A percentile compares a stretch with the other conserved stretches of the same genome.
Conservation (phyloP, 2,113 vertebrate genomes). For the Micromys minutus region DNA sequence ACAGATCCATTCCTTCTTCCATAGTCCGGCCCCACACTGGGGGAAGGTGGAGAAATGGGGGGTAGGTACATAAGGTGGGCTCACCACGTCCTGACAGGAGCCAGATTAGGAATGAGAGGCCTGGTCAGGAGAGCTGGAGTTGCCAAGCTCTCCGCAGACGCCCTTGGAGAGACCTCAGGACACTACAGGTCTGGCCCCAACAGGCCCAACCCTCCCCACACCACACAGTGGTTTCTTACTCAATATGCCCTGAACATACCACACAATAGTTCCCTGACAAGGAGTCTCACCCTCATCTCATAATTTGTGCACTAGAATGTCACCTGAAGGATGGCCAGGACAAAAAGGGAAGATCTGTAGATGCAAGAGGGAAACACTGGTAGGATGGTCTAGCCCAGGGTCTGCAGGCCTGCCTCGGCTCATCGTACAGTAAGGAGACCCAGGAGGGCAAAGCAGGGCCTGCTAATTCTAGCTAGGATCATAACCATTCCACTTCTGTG, state of each 20-base stretch:
- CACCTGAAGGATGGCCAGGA: constrained; percentile 24
- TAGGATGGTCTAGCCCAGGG: not conserved
- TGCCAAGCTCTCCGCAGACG: not conserved
- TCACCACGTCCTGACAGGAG: not conserved
- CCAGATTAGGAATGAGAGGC: not conserved
- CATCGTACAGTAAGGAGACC: not conserved
- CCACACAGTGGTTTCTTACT: constrained; percentile 60
- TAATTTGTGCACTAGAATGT: constrained; percentile 72
- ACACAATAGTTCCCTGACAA: constrained; percentile 19
- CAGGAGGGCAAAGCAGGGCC: not conserved
- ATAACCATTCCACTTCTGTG: constrained; percentile 92
- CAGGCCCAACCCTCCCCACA: not conserved
- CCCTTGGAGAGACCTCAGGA: not conserved
- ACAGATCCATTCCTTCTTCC: not conserved
- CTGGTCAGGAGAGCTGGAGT: not conserved
- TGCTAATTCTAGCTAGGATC: constrained; percentile 93
- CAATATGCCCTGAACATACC: not conserved
- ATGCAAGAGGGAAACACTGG: constrained; percentile 39
- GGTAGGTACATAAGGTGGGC: not conserved
- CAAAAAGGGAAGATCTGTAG: not conserved
- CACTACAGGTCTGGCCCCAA: not conserved
- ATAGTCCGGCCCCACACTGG: not conserved
- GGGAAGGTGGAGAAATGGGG: not conserved
- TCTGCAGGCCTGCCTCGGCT: not conserved
- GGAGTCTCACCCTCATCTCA: constrained; percentile 20